Percentiles rank a stretch among this genome's conserved stretches.
Conservation (phyloP, 1,140 invertebrate genomes). For the Diorhabda carinulata region DNA sequence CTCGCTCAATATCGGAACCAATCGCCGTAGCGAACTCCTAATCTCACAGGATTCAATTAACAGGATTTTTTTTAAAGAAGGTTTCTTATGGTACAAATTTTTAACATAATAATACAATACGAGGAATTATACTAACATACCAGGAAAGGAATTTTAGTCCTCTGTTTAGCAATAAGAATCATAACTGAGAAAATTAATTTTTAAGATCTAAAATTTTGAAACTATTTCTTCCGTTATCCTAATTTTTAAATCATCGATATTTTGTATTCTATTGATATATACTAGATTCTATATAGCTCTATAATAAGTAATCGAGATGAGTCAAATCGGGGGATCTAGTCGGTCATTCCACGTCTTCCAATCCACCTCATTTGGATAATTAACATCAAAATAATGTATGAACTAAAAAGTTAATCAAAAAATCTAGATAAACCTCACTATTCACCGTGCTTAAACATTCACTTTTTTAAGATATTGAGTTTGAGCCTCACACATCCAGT, state of each 20-base stretch:
- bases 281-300: neutral
- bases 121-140: neutral
- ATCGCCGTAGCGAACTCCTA: neutral
- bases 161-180: too few species aligned
- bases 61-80: neutral
- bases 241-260: neutral
- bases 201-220: neutral
- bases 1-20: neutral
- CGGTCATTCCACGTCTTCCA: too few species aligned
- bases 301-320: neutral
- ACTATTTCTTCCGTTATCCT: neutral
- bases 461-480: too few species aligned
- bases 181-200: too few species aligned
- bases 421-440: too few species aligned
- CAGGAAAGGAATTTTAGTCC: too few species aligned
- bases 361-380: too few species aligned
- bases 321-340: too few species aligned
- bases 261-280: neutral
- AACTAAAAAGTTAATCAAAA: too few species aligned
- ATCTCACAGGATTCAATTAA: constrained; percentile 9
- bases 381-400: too few species aligned
- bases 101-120: neutral
- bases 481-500: too few species aligned
- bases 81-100: neutral
- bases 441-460: too few species aligned